phyloP scores from a whole-genome alignment of 2,888 invertebrate species.

The Hylaea fasciaria region DNA sequence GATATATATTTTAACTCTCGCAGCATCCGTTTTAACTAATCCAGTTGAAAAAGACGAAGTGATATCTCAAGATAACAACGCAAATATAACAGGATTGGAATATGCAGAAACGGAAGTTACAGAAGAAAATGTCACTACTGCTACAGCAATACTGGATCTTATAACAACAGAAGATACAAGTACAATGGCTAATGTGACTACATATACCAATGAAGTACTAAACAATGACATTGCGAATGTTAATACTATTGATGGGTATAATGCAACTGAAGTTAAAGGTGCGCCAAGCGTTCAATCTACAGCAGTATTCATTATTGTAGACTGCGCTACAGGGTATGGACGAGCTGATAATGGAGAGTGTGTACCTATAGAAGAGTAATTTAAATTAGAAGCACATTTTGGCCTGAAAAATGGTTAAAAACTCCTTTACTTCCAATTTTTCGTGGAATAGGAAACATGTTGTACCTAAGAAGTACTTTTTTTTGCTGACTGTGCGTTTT shows the following conservation, averaged over 20 bases:
- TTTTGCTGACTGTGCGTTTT: no score
- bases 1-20: neutral
- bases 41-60: neutral
- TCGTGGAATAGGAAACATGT: no score
- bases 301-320: neutral
- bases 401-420: no score
- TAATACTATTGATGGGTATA: neutral
- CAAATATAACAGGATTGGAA: neutral
- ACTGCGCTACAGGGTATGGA: conserved; percentile 27
- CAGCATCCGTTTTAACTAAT: neutral
- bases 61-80: neutral
- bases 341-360: conserved; percentile 26
- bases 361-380: conserved; percentile 22
- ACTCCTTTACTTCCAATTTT: no score
- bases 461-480: no score
- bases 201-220: neutral
- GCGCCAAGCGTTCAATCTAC: neutral
- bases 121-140: neutral
- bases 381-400: no score
- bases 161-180: neutral
- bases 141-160: neutral
- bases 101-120: neutral
- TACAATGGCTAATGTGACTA: neutral
- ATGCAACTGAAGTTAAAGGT: neutral
- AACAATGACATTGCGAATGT: neutral